Conservation (phyloP, 1,140 invertebrate species). For the Danaus plexippus region DNA sequence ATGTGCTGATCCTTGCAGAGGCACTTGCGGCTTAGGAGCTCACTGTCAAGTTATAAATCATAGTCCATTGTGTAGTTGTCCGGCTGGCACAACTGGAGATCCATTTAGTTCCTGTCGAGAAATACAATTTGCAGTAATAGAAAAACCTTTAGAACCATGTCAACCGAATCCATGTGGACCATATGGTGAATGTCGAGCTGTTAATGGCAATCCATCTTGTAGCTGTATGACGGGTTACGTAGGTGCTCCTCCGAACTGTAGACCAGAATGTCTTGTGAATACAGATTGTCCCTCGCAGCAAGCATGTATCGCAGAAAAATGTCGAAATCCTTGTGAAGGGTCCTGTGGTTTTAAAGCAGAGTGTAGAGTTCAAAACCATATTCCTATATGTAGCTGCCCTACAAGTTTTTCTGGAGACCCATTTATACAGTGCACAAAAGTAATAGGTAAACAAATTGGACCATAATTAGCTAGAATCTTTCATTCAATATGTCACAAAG, state of each 20-base stretch:
- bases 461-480: conserved; percentile 6
- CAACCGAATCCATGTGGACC: conserved; percentile 84
- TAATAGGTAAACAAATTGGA: conserved; percentile 37
- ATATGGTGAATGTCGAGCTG: conserved; percentile 77
- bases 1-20: conserved; percentile 80
- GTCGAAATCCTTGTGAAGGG: conserved; percentile 83
- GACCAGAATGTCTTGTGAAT: conserved; percentile 84
- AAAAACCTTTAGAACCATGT: conserved; percentile 71
- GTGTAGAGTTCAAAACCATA: conserved; percentile 83
- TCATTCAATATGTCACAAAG: not conserved
- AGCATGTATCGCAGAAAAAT: conserved; percentile 85
- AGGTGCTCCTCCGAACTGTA: conserved; percentile 83
- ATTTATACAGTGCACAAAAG: conserved; percentile 77
- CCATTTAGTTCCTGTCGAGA: conserved; percentile 74
- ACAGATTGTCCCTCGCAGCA: conserved; percentile 84
- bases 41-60: conserved; percentile 82
- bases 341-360: conserved; percentile 84
- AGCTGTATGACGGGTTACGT: conserved; percentile 81
- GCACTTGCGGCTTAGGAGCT: conserved; percentile 79
- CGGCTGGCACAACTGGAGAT: conserved; percentile 78
- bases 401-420: conserved; percentile 83
- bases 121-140: conserved; percentile 65
- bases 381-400: conserved; percentile 82
- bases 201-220: conserved; percentile 77
- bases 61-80: conserved; percentile 83